Percentiles rank a stretch among this genome's conserved stretches.
Evolutionary conservation across 2,797 vertebrate species (phyloP).

Genomic region (Rallus crepitans): DNA sequence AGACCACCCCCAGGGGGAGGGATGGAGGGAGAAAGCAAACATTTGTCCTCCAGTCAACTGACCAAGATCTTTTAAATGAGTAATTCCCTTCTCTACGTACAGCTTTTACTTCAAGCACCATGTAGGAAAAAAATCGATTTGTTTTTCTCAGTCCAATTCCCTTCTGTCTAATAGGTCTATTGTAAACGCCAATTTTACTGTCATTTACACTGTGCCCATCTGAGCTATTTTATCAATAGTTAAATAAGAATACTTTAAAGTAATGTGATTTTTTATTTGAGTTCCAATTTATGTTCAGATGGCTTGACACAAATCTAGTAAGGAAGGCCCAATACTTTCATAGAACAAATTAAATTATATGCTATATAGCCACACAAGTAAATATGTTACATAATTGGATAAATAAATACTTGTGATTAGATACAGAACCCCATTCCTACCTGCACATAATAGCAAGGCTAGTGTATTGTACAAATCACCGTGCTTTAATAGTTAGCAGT

Average conservation of each 20-base stretch:
- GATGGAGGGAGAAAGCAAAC: neutral
- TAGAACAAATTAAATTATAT: constrained; percentile 54
- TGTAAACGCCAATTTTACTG: constrained; percentile 63
- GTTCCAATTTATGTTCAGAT: constrained; percentile 48
- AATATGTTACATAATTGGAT: constrained; percentile 49
- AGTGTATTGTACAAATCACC: constrained; percentile 22
- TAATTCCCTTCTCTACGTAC: neutral
- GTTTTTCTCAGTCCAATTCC: constrained; percentile 63
- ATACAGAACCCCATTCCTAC: constrained; percentile 32
- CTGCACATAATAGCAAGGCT: constrained; percentile 1
- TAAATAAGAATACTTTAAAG: constrained; percentile 71
- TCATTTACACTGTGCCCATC: constrained; percentile 60
- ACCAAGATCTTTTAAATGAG: neutral
- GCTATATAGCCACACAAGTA: constrained; percentile 53
- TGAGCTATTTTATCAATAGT: constrained; percentile 66
- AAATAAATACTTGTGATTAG: constrained; percentile 65
- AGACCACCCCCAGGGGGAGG: neutral
- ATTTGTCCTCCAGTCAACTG: neutral
- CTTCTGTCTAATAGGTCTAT: constrained; percentile 62
- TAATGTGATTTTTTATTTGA: constrained; percentile 65
- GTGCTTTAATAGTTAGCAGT: constrained; percentile 37
- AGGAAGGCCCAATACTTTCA: constrained; percentile 33
- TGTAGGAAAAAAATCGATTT: constrained; percentile 48
- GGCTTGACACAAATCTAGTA: constrained; percentile 61
- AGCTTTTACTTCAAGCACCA: constrained; percentile 1